These are phyloP conservation scores for Bombycilla garrulus DNA, from an alignment of 2,113 vertebrate genomes.

Conservation along the genomic window DNA sequence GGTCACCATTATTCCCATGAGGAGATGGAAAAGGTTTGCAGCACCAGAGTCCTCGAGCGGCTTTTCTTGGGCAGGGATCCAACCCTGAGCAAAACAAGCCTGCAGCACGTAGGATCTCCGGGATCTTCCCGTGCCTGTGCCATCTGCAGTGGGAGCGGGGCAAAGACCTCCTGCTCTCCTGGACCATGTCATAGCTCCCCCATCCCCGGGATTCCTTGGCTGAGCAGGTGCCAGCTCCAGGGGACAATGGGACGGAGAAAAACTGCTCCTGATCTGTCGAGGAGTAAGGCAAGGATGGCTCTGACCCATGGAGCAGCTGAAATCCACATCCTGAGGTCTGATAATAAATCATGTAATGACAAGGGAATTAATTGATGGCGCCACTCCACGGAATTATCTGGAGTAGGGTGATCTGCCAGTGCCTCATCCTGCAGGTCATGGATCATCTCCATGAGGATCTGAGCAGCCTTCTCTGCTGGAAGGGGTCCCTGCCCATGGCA, in stretches of 20 bases:
- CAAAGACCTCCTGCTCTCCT: background rate
- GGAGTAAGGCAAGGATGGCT: background rate
- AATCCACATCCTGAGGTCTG: background rate
- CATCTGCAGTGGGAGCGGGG: background rate
- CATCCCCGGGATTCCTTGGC: background rate
- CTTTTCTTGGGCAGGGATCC: background rate
- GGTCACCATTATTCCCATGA: accelerated
- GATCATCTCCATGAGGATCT: background rate
- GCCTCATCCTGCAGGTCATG: background rate
- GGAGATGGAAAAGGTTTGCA: background rate
- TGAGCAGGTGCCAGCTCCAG: background rate
- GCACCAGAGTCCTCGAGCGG: background rate
- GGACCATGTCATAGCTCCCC: background rate
- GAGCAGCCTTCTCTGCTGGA: background rate
- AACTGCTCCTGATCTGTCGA: background rate
- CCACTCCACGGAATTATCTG: background rate
- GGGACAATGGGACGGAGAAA: background rate
- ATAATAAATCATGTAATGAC: background rate
- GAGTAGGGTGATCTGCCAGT: accelerated
- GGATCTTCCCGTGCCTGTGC: background rate
- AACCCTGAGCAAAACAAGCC: background rate
- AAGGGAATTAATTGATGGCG: background rate
- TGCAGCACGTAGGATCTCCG: background rate
- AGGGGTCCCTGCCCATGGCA: background rate
- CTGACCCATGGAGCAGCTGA: background rate